Evolutionary conservation across 64 coral and sea anemone genomes (phyloP).

Genomic region (Astreopora myriophthalma): DNA sequence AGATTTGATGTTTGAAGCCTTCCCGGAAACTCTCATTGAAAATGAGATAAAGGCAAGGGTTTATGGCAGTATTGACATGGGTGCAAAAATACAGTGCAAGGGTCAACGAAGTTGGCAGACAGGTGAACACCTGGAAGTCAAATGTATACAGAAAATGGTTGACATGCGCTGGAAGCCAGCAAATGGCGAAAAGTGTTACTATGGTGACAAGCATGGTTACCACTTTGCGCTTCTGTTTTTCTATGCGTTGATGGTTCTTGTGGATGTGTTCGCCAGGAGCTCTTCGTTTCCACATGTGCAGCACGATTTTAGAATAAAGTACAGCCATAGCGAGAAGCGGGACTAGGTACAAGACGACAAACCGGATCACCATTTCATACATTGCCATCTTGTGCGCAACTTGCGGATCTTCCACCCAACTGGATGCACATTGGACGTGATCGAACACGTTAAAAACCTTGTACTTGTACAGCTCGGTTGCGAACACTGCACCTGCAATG

Average conservation of each 20-base stretch:
- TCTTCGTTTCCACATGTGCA: slow-evolving; percentile 82
- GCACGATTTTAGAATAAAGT: slow-evolving; percentile 78
- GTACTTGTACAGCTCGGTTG: slow-evolving; percentile 69
- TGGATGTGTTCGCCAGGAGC: slow-evolving; percentile 79
- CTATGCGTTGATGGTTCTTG: slow-evolving; percentile 74
- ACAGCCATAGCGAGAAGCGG: slow-evolving; percentile 76
- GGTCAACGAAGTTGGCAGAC: not conserved
- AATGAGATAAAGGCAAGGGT: slow-evolving; percentile 73
- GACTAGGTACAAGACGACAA: slow-evolving; percentile 64
- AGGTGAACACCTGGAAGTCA: not conserved
- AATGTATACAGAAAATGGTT: slow-evolving; percentile 84
- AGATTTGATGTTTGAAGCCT: slow-evolving; percentile 47
- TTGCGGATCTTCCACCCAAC: slow-evolving; percentile 48
- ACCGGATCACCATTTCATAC: slow-evolving; percentile 70
- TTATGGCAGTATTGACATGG: slow-evolving; percentile 80
- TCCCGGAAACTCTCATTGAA: slow-evolving; percentile 78
- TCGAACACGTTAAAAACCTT: not conserved
- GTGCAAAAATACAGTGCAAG: slow-evolving; percentile 62
- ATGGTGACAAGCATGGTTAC: slow-evolving; percentile 88
- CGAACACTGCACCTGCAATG: slow-evolving; percentile 55
- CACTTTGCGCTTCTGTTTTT: slow-evolving; percentile 82
- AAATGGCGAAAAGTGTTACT: slow-evolving; percentile 76
- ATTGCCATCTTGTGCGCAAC: not conserved
- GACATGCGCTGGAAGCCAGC: slow-evolving; percentile 88
- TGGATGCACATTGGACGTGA: slow-evolving; percentile 7